phyloP scores from a whole-genome alignment of 2,113 vertebrate genomes.

The Gymnobelideus leadbeateri region DNA sequence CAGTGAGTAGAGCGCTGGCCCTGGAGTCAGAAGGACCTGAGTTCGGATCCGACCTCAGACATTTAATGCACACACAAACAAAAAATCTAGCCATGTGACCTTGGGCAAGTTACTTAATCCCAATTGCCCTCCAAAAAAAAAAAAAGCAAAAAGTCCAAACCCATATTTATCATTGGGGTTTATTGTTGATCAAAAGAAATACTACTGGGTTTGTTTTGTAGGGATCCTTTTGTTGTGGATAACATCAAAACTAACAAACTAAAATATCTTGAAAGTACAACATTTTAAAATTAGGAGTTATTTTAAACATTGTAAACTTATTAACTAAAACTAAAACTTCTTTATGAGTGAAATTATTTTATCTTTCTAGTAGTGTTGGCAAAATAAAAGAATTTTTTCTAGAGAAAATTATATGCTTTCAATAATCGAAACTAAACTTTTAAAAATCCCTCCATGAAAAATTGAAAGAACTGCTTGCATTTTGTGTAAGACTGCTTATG shows the following conservation, averaged over 20 bases:
- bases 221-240: not conserved
- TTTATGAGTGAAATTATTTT: not conserved
- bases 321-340: not conserved
- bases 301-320: not conserved
- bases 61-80: no score
- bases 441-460: not conserved
- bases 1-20: no score
- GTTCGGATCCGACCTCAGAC: no score
- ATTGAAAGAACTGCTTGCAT: not conserved
- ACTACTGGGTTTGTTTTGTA: not conserved
- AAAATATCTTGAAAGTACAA: not conserved
- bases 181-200: not conserved
- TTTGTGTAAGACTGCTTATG: not conserved
- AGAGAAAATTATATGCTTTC: not conserved
- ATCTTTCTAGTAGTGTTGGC: not conserved
- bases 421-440: not conserved
- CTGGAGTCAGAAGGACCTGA: no score
- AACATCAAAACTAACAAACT: not conserved
- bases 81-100: no score
- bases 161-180: not conserved
- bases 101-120: no score
- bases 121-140: no score
- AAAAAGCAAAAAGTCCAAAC: not conserved
- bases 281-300: not conserved
- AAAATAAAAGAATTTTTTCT: not conserved